Evolutionary conservation across 2,888 invertebrate species (phyloP), one percentile per base, ranked within the genome.

Genomic region (Leuctra nigra): DNA sequence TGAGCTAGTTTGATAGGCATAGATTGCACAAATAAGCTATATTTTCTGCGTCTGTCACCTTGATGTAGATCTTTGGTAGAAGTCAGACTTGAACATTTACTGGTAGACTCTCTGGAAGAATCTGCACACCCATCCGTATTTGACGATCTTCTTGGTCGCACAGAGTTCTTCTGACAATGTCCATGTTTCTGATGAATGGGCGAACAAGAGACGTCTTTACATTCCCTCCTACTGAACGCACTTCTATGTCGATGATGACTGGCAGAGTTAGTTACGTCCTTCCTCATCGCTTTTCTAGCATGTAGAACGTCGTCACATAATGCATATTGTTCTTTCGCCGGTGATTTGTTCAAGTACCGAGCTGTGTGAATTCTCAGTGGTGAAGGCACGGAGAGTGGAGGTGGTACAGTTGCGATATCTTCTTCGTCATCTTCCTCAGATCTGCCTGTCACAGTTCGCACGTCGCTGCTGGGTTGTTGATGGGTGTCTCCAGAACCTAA

Each of bases 71-170:
- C 60, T 55, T 68, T 72, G 47, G 69, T 70, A 14, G 92, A 92
- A 62, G 89, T 90, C 63, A 90, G 82, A 58, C 89, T 91, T 20
- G 91, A 91, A 60, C 89, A 91, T 68, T 93, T 92, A 63, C 88
- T 87, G 70, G 20, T 4, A 2, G 53, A 35, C 29, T 92, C 92
- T 60, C 92, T 77, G 9, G 91, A 86, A 62, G 93, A 89, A 66
- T 91, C 11, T 29, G 7, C 11, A 29, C 11, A n/a, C n/a, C n/a
- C n/a, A n/a, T n/a, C n/a, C n/a, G n/a, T n/a, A n/a, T n/a, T n/a
- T n/a, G n/a, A n/a, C n/a, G n/a, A n/a, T n/a, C n/a, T n/a, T n/a
- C n/a, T n/a, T n/a, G n/a, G n/a, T n/a, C n/a, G n/a, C n/a, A n/a
- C n/a, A n/a, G 29, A 29, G 29, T 29, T 11, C 29, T 6, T 7